phyloP scores from a whole-genome alignment of 2,113 vertebrate species.

The Ifrita kowaldi region DNA sequence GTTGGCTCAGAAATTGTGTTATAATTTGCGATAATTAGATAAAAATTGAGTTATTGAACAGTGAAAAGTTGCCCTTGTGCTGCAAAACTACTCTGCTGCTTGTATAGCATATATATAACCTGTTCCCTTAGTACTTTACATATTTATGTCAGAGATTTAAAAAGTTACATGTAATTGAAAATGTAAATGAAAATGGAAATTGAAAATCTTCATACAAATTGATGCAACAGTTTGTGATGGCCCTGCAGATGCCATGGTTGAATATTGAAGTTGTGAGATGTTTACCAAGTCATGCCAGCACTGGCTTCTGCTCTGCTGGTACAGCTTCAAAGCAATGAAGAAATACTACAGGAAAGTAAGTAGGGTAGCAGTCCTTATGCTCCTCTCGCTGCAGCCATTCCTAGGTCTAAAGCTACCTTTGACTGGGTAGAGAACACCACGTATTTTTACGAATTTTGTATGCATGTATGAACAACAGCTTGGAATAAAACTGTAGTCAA shows the following conservation, averaged over 20 bases:
- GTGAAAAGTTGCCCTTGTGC: background rate
- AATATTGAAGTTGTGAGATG: background rate
- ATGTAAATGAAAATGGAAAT: background rate
- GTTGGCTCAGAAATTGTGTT: conserved; percentile 14
- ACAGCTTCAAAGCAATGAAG: background rate
- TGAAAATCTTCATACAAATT: background rate
- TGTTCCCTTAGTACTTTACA: background rate
- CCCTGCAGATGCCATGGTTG: background rate
- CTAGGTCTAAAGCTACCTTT: background rate
- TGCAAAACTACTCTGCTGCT: background rate
- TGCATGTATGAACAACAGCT: background rate
- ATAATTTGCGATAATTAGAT: conserved; percentile 34
- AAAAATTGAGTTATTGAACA: conserved; percentile 27
- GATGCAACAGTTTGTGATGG: background rate
- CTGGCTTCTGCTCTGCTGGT: background rate
- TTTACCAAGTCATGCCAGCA: background rate
- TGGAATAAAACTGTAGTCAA: background rate
- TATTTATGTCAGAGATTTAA: background rate
- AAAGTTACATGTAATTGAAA: background rate
- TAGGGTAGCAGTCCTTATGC: background rate
- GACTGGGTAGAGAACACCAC: background rate
- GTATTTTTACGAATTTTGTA: background rate
- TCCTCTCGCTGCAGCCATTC: background rate
- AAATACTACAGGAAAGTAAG: background rate
- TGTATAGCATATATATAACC: background rate